Base-by-base conservation (phyloP, 2,797 vertebrate species). In the Sebastolobus alascanus region DNA sequence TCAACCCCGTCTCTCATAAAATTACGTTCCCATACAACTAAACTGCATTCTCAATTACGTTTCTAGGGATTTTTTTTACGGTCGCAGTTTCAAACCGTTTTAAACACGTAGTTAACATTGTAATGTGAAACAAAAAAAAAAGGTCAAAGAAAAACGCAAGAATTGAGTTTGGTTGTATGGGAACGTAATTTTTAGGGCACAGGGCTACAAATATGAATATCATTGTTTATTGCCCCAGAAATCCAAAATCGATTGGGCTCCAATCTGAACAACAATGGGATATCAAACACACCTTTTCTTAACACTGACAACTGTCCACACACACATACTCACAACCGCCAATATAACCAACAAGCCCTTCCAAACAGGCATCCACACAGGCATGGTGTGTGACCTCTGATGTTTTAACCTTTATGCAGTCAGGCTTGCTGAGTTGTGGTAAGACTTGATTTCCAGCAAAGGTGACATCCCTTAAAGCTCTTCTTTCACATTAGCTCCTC, bases 361-460 rank as follows among this genome's bases (percentile, higher is more conserved):
- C 22, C 25, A 54, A 60, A 6, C 61, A 69, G 35, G 16, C 46
- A 70, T 72, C 18, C 25, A 66, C 10, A 33, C n/a, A 63, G 6
- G 4, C 20, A 59, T 16, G 18, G 29, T 27, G 80, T 75, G 78
- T 73, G 69, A 81, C 52, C 81, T 79, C 66, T 83, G 55, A 74
- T 40, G 37, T 71, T 85, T 77, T 64, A 74, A 79, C 86, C 67
- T 76, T 67, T 54, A 61, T 33, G 43, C 37, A 77, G 52, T 65
- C 67, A 52, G 72, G 25, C 73, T 43, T 1, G 31, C 22, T 25
- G 61, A 71, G 16, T 20, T 77, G 78, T 61, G 60, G 40, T 35
- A 38, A 63, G 46, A 59, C 83, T 79, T 90, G 82, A 89, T 86
- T 92, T 91, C 82, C 80, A 82, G 73, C 35, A 75, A 77, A 84